Evolutionary conservation across 37 sponge, comb jelly and placozoan genomes (phyloP).

Genomic region (Dysidea cf. avara): DNA sequence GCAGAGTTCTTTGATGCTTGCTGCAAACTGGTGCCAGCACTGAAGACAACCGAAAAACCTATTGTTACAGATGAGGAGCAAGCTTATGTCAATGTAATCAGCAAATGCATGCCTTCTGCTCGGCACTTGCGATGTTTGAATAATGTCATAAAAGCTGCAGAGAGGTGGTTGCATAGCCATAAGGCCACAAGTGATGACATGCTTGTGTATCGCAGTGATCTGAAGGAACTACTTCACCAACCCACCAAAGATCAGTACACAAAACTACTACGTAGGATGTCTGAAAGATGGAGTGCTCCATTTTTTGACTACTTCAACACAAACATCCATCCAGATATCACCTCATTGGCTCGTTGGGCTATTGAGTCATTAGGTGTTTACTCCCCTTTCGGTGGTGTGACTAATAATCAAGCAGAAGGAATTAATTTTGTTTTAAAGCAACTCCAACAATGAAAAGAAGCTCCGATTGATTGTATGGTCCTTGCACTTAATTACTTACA

Average conservation of each 20-base stretch:
- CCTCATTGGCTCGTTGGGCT: slow-evolving; percentile 17
- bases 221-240: slow-evolving; percentile 11
- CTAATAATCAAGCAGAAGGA: slow-evolving; percentile 43
- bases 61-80: slow-evolving; percentile 46
- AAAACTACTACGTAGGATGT: neutral
- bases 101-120: slow-evolving; percentile 5
- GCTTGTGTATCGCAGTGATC: slow-evolving; percentile 11
- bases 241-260: slow-evolving; percentile 10
- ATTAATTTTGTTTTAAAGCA: slow-evolving; percentile 34
- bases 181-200: slow-evolving; percentile 9
- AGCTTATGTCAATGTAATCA: slow-evolving; percentile 32
- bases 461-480: slow-evolving; percentile 36
- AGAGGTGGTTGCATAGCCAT: slow-evolving; percentile 25
- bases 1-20: slow-evolving; percentile 35
- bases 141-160: slow-evolving; percentile 29
- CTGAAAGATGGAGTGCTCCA: slow-evolving; percentile 18
- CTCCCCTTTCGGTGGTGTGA: slow-evolving; percentile 13
- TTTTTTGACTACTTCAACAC: slow-evolving; percentile 18
- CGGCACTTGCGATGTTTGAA: slow-evolving; percentile 41
- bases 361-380: slow-evolving; percentile 14
- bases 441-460: slow-evolving; percentile 27
- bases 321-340: slow-evolving; percentile 17
- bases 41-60: slow-evolving; percentile 18
- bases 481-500: too few species aligned
- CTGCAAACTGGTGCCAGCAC: slow-evolving; percentile 27